phyloP scores from a whole-genome alignment of 2,797 vertebrate species.

The Phylloscopus collybita region DNA sequence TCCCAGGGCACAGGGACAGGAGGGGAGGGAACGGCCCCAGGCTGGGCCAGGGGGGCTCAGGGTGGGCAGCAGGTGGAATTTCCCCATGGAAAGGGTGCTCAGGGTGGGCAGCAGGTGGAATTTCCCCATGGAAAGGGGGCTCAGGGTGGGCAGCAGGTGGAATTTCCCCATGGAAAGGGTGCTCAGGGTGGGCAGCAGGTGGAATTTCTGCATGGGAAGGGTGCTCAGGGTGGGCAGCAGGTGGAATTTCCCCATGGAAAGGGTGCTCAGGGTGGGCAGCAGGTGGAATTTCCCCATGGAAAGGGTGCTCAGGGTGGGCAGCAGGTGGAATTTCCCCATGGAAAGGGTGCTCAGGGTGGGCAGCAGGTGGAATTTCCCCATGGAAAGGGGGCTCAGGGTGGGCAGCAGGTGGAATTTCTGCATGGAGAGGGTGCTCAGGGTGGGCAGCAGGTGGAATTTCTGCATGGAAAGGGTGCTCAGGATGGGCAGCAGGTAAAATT shows the following conservation, averaged over 20 bases:
- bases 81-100: accelerated
- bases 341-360: accelerated
- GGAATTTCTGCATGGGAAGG: neutral
- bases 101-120: accelerated
- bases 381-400: accelerated
- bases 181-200: too few species aligned
- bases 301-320: accelerated
- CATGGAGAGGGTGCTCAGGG: too few species aligned
- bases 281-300: accelerated
- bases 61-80: accelerated
- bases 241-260: accelerated
- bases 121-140: accelerated
- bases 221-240: accelerated
- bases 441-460: too few species aligned
- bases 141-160: accelerated
- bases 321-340: accelerated
- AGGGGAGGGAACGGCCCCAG: neutral
- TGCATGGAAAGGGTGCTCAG: accelerated
- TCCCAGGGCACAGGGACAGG: neutral
- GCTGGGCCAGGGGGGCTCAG: neutral
- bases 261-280: accelerated
- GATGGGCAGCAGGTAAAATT: accelerated
- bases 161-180: too few species aligned
- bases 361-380: accelerated
- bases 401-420: accelerated